Conservation (phyloP, 2,797 vertebrate species). For the Tarsius wallacei region DNA sequence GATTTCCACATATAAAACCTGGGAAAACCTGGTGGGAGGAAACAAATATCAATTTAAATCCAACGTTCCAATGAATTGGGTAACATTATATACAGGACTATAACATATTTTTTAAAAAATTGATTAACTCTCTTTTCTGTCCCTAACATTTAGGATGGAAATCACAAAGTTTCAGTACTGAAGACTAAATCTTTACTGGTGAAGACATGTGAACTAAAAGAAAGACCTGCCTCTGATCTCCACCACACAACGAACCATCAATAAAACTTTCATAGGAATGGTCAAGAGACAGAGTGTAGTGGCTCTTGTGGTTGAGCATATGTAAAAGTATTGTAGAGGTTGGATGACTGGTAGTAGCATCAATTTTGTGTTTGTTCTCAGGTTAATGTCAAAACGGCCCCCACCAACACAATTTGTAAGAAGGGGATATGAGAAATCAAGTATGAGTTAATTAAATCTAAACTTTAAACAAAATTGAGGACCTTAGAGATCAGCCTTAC, state of each 20-base stretch:
- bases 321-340: background rate
- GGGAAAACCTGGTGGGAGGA: background rate
- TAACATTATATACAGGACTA: background rate
- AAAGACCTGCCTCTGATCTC: background rate
- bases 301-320: background rate
- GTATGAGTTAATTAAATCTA: constrained; percentile 36
- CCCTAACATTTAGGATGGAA: background rate
- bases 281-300: background rate
- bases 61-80: background rate
- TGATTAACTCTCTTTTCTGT: background rate
- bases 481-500: background rate
- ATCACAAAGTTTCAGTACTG: background rate
- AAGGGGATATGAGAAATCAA: constrained; percentile 40
- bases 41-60: background rate
- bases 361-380: background rate
- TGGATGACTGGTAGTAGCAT: background rate
- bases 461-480: constrained; percentile 31
- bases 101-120: background rate
- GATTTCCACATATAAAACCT: background rate
- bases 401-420: background rate
- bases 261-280: background rate
- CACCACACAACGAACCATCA: background rate
- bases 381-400: background rate
- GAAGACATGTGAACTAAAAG: background rate
- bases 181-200: background rate